Evolutionary conservation across 2,113 vertebrate genomes (phyloP), one percentile per base, ranked within the genome.

Genomic region (Neolamprologus falcicula): DNA sequence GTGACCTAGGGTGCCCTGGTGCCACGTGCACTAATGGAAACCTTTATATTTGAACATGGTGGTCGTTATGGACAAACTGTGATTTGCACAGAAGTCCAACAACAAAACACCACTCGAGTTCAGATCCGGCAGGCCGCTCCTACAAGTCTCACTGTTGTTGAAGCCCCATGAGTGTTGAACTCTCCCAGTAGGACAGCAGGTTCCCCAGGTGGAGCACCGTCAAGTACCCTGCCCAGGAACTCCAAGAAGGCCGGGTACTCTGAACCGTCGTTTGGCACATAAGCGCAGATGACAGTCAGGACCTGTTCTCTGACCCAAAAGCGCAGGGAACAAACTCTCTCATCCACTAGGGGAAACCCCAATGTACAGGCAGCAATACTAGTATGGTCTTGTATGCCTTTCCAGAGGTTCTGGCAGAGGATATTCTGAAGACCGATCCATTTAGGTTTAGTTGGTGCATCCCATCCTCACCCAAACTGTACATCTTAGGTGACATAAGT

Each of bases 81-180:
- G 26, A 17, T 59, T 59, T 59, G 55, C 14, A 59, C 55, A 59
- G 55, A 59, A 59, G 55, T 59, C 55, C 26, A 59, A 31, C 55
- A 59, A 31, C 24, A 59, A 31, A 28, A 59, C 55, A 59, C 13
- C 55, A 59, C 57, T 31, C 57, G 14, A 31, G 57, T 61, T 61
- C 57, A 61, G 57, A 61, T 61, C 14, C 1, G 3, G 8, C 2
- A 31, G 26, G 57, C 14, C 5, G 8, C 6, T 59, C 57, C 57
- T 61, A 2, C 26, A 17, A 31, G 26, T 17, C 14, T 31, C 26
- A 31, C 57, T 31, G 57, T 31, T 31, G 4, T 61, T 31, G 14
- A 57, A 57, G 2, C 14, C 2, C 8, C 26, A 61, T 61, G 2
- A 31, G 57, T 0, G 3, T 61, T 61, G 26, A 31, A 17, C 0